Evolutionary conservation across 2,113 vertebrate genomes (phyloP).

Genomic region (Pholis gunnellus): DNA sequence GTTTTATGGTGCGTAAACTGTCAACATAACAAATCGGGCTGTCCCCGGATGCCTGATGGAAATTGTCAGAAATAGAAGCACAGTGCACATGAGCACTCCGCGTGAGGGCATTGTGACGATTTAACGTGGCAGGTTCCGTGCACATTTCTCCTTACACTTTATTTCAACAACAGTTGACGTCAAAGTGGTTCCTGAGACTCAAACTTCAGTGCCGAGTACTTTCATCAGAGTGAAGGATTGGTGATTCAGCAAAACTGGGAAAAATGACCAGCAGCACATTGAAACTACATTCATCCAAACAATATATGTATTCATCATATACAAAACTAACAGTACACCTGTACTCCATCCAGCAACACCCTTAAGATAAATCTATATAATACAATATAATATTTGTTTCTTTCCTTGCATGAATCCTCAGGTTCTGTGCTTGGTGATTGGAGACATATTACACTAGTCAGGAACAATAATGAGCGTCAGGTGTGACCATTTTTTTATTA

Average conservation of each 20-base stretch:
- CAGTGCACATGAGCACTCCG: not conserved
- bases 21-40: not conserved
- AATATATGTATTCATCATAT: not conserved
- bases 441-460: too few species aligned
- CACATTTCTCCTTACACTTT: not conserved
- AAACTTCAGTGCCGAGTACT: not conserved
- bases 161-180: not conserved
- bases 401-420: too few species aligned
- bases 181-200: not conserved
- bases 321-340: too few species aligned
- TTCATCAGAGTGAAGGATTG: not conserved
- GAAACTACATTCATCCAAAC: not conserved
- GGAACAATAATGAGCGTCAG: too few species aligned
- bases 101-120: not conserved
- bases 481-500: too few species aligned
- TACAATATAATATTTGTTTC: too few species aligned
- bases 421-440: too few species aligned
- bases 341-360: too few species aligned
- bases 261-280: not conserved
- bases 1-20: not conserved
- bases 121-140: not conserved
- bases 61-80: constrained; percentile 1
- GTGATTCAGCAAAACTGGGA: not conserved
- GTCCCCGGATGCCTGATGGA: not conserved
- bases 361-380: too few species aligned